These are phyloP conservation scores for Stenotaenia linearis DNA, from an alignment of 2,888 invertebrate genomes.

Conservation along the genomic window DNA sequence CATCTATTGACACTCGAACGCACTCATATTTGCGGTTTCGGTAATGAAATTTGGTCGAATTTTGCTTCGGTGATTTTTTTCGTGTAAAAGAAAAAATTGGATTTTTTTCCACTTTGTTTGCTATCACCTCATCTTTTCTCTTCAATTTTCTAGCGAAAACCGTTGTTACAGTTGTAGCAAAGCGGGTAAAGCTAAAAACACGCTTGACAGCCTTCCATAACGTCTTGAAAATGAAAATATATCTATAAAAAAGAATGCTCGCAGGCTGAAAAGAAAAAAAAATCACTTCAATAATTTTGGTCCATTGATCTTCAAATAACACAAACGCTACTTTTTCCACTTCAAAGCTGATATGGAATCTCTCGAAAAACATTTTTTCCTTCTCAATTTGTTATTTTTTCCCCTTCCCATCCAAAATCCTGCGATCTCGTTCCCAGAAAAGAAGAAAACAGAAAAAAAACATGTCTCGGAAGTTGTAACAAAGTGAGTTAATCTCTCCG, in stretches of 20 bases:
- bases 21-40: background rate
- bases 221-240: background rate
- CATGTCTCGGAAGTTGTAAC: background rate
- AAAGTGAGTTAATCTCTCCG: background rate
- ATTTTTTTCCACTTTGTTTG: background rate
- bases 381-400: background rate
- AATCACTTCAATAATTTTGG: conserved; percentile 14
- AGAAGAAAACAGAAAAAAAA: background rate
- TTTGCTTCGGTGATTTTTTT: background rate
- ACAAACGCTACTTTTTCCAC: conserved; percentile 19
- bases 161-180: background rate
- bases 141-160: background rate
- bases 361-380: background rate
- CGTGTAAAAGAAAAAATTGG: background rate
- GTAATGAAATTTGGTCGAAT: background rate
- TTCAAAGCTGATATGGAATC: background rate
- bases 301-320: conserved; percentile 19
- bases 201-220: conserved; percentile 15
- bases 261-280: background rate
- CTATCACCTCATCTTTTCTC: conserved; percentile 13
- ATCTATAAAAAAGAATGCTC: background rate
- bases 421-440: background rate
- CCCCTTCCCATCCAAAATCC: background rate
- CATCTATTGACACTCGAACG: conserved; percentile 1
- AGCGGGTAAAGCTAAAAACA: background rate